Conservation (phyloP, 2,113 vertebrate genomes). For the Murina feae region DNA sequence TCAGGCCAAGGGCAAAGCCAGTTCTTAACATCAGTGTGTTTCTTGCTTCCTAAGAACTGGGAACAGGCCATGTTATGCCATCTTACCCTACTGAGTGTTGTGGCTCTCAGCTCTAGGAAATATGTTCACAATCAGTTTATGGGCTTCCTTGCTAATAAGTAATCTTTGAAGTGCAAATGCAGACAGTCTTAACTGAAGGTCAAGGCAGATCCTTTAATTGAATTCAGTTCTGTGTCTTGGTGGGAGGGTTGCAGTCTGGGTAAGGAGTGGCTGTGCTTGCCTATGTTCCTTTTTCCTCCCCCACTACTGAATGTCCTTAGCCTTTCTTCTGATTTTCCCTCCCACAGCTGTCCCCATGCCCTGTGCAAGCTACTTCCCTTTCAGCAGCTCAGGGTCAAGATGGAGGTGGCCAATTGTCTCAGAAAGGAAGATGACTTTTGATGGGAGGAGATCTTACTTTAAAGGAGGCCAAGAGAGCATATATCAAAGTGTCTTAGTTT, state of each 20-base stretch:
- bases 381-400: not conserved
- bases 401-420: not conserved
- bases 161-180: not conserved
- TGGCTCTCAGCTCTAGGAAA: not conserved
- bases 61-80: fast-evolving
- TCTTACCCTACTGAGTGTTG: not conserved
- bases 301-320: not conserved
- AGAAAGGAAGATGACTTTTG: constrained; percentile 8
- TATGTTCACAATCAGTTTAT: not conserved
- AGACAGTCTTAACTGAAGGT: not conserved
- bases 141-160: not conserved
- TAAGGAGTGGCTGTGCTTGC: not conserved
- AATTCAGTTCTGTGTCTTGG: not conserved
- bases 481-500: not conserved
- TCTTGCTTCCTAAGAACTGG: not conserved
- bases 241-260: not conserved
- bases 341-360: not conserved
- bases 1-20: not conserved
- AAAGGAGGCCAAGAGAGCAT: not conserved
- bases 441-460: not conserved
- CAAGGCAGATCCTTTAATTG: not conserved
- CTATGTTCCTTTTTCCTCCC: fast-evolving
- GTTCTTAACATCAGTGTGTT: not conserved
- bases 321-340: not conserved
- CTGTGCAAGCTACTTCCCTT: too few species aligned